Evolutionary conservation across 2,888 invertebrate genomes (phyloP).

Genomic region (Steinernema scapterisci): DNA sequence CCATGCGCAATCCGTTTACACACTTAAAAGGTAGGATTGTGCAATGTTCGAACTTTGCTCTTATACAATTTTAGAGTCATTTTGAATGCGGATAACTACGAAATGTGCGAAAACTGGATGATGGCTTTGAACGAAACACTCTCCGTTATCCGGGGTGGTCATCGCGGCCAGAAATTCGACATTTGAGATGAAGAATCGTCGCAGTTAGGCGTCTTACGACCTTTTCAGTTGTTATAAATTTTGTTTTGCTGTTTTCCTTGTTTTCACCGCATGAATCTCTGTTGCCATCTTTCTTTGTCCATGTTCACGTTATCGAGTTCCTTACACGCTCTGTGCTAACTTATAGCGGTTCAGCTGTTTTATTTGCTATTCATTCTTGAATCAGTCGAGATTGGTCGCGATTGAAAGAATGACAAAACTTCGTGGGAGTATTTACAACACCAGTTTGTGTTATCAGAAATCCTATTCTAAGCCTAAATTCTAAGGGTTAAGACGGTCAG

Average conservation of each 20-base stretch:
- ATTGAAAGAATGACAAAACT: background rate
- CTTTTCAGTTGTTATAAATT: too few relatives aligned
- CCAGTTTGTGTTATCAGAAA: background rate
- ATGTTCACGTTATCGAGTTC: too few relatives aligned
- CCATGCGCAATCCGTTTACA: background rate
- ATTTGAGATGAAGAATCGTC: too few relatives aligned
- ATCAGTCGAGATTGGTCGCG: background rate
- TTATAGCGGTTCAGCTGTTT: background rate
- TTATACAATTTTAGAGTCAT: background rate
- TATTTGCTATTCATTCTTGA: background rate
- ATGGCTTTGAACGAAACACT: background rate
- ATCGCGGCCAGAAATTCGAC: too few relatives aligned
- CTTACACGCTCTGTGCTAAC: too few relatives aligned
- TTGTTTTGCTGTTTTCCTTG: too few relatives aligned
- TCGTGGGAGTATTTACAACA: background rate
- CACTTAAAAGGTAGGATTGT: constrained; percentile 3
- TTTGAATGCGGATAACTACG: constrained; percentile 10
- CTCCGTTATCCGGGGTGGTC: background rate
- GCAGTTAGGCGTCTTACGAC: too few relatives aligned
- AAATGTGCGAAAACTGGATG: constrained; percentile 20
- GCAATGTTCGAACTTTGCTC: too few relatives aligned
- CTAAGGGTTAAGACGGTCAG: background rate
- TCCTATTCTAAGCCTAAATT: constrained; percentile 30
- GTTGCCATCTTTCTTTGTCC: too few relatives aligned
- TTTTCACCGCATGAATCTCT: too few relatives aligned